phyloP scores from a whole-genome alignment of 1,140 invertebrate genomes.

The Chionoecetes opilio region DNA sequence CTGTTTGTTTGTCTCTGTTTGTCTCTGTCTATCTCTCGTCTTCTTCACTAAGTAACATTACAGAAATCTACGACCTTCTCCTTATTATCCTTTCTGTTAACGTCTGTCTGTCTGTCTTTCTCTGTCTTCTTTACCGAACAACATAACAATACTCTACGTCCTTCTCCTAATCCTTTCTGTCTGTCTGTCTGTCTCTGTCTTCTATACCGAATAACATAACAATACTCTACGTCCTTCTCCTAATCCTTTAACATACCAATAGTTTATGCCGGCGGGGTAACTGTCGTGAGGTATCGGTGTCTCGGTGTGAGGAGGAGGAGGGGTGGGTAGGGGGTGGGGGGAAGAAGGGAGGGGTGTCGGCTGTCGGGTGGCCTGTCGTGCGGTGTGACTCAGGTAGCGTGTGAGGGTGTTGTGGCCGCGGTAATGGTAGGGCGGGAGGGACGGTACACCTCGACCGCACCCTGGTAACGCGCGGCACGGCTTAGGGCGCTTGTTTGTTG shows the following conservation, averaged over 20 bases:
- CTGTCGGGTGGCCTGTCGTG: not conserved
- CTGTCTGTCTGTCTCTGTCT: not conserved
- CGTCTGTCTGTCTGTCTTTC: not conserved
- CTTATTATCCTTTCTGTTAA: too few relatives aligned
- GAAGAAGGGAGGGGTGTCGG: not conserved
- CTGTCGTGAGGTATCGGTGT: not conserved
- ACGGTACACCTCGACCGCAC: not conserved
- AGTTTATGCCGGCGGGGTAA: not conserved
- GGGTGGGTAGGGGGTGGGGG: not conserved
- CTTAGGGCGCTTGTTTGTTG: conserved; percentile 5
- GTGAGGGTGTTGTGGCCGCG: conserved; percentile 38
- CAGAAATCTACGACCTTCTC: too few relatives aligned
- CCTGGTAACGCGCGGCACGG: not conserved
- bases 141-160: too few relatives aligned
- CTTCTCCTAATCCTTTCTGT: not conserved
- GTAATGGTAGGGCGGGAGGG: conserved; percentile 25
- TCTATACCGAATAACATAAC: not conserved
- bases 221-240: not conserved
- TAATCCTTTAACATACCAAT: not conserved
- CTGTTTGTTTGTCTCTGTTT: not conserved
- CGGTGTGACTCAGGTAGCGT: conserved; percentile 17
- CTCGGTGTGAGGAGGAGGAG: not conserved
- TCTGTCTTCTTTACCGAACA: not conserved
- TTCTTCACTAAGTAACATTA: too few relatives aligned
- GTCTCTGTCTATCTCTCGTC: conserved; percentile 1